Evolutionary conservation across 2,113 vertebrate species (phyloP).

Genomic region (Nibea coibor): DNA sequence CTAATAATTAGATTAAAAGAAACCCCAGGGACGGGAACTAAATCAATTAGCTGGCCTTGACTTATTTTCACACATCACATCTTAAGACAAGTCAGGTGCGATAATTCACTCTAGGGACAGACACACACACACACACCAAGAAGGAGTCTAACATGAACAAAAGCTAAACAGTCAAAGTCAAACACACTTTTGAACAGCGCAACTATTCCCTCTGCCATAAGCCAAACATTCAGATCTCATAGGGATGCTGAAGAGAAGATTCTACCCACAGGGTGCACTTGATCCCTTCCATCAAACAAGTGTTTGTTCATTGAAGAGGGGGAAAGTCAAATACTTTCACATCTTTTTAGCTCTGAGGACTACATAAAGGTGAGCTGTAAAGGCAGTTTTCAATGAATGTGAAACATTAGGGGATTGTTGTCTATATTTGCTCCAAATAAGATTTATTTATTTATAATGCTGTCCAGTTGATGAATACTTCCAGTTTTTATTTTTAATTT

Average conservation of each 20-base stretch:
- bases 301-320: slow-evolving; percentile 66
- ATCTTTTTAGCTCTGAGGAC: slow-evolving; percentile 64
- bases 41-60: slow-evolving; percentile 71
- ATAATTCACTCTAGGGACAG: slow-evolving; percentile 62
- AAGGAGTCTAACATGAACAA: slow-evolving; percentile 39
- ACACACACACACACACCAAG: slow-evolving; percentile 47
- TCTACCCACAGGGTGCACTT: slow-evolving; percentile 74
- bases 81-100: slow-evolving; percentile 62
- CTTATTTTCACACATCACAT: slow-evolving; percentile 69
- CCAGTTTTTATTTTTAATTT: neutral
- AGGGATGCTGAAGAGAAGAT: slow-evolving; percentile 57
- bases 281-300: slow-evolving; percentile 73
- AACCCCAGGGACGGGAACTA: slow-evolving; percentile 48
- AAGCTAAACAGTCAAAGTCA: slow-evolving; percentile 64
- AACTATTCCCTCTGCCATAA: slow-evolving; percentile 54
- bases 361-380: slow-evolving; percentile 65
- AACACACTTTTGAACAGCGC: slow-evolving; percentile 51
- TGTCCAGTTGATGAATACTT: slow-evolving; percentile 5
- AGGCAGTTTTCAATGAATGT: slow-evolving; percentile 56
- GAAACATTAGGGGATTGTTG: slow-evolving; percentile 40
- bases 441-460: slow-evolving; percentile 35
- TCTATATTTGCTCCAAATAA: slow-evolving; percentile 43
- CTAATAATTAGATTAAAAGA: slow-evolving; percentile 65
- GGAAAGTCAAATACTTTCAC: slow-evolving; percentile 68
- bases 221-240: slow-evolving; percentile 68